A percentile compares a stretch with the other conserved stretches of the same genome.
These are phyloP conservation scores for Aproaerema taeniolella DNA, from an alignment of 2,888 invertebrate species.

Conservation along the genomic window DNA sequence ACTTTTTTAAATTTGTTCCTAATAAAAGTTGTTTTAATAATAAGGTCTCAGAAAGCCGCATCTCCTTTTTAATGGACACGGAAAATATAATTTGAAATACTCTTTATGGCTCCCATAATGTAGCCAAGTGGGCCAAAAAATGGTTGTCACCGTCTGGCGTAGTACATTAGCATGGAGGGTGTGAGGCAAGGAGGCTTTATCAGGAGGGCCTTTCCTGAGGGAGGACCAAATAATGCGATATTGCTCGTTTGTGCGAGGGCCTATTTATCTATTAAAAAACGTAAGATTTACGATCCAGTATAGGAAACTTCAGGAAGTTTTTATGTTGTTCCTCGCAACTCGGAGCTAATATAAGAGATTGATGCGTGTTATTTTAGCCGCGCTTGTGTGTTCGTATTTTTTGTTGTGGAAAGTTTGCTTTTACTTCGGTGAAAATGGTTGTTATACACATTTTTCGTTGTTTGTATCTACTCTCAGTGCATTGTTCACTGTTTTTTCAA, in stretches of 20 bases:
- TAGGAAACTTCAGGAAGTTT: conserved; percentile 71
- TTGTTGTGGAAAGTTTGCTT: conserved; percentile 17
- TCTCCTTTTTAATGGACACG: conserved; percentile 72
- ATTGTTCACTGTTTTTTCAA: neutral
- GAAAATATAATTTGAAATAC: conserved; percentile 75
- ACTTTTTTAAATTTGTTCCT: conserved; percentile 19
- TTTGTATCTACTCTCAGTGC: neutral
- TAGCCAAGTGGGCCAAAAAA: conserved; percentile 77
- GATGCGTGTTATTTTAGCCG: conserved; percentile 60
- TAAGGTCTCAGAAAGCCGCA: conserved; percentile 51
- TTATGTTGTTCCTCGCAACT: conserved; percentile 65
- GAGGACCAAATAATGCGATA: conserved; percentile 76
- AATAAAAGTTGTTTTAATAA: conserved; percentile 47
- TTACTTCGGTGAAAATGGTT: conserved; percentile 11
- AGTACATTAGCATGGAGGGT: conserved; percentile 76
- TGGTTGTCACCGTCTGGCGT: conserved; percentile 76
- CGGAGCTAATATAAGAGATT: conserved; percentile 67
- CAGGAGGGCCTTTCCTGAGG: conserved; percentile 76
- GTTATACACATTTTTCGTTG: neutral
- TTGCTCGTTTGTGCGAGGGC: conserved; percentile 76
- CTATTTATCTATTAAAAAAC: conserved; percentile 78
- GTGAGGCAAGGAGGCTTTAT: conserved; percentile 74
- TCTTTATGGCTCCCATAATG: conserved; percentile 72
- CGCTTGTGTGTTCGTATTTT: conserved; percentile 37
- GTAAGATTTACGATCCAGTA: conserved; percentile 66